Conservation (phyloP, 2,113 vertebrate genomes). For the Pandion haliaetus region DNA sequence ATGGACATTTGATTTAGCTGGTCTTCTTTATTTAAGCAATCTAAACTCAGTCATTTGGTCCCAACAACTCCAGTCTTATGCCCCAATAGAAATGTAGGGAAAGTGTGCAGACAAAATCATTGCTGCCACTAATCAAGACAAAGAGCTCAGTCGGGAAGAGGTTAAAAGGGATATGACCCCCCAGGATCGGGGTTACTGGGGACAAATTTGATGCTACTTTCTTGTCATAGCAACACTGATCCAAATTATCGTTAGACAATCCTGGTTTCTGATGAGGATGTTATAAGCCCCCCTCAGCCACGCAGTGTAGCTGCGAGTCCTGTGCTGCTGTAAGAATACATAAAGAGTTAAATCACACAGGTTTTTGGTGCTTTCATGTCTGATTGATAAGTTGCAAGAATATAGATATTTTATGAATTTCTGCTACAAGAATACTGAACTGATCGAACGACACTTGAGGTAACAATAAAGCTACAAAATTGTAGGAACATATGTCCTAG, state of each 20-base stretch:
- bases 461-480: neutral
- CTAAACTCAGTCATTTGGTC: neutral
- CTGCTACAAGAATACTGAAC: neutral
- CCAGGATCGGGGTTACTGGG: neutral
- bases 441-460: neutral
- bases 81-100: neutral
- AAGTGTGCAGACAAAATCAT: neutral
- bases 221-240: neutral
- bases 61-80: neutral
- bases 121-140: neutral
- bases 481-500: neutral
- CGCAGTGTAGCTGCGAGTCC: accelerated
- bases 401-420: neutral
- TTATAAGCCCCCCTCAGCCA: neutral
- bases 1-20: neutral
- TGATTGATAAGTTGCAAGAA: neutral
- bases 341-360: neutral
- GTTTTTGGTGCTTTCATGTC: neutral
- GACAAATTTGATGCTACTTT: neutral
- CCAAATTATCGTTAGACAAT: neutral
- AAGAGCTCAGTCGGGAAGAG: neutral
- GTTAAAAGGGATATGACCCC: neutral
- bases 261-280: accelerated
- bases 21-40: neutral
- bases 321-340: neutral